Base-by-base conservation (phyloP, 2,113 vertebrate species). In the Scophthalmus maximus region DNA sequence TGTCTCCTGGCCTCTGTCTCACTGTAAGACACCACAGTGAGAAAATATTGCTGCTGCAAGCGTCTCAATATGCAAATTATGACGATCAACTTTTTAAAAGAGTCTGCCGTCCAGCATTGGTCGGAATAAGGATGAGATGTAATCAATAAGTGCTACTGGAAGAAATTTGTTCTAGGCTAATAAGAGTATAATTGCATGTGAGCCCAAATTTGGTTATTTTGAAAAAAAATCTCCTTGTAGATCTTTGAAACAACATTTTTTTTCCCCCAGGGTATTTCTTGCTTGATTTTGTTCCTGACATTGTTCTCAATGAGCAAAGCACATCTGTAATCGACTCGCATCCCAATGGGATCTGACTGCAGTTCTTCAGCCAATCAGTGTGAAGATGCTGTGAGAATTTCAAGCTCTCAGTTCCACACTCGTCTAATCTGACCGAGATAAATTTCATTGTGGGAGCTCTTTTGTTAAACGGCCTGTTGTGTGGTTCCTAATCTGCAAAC, bases 241-340 rank as follows among this genome's bases (percentile, higher is more conserved):
- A 50, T 65, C 53, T 82, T 8, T 68, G 60, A 82, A 53, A 72
- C 50, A 25, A 50, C 22, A 29, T 29, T 3, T 64, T 63, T 71
- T 3, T 52, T 26, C 14, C 40, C 3, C n/a, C 47, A 49, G 34
- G 10, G 34, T 11, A 36, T 36, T 17, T 47, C 38, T 34, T 12
- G 15, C 34, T 15, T 12, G 5, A 47, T 70, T 72, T 34, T 38
- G 38, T 50, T 51, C n/a, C 60, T n/a, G 27, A 25, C 36, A 18
- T 72, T 83, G 40, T 78, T 61, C 64, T 76, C 52, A 14, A 53
- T 11, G 3, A 62, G 5, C 27, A 44, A 44, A 68, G 51, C 65
- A 29, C 57, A 68, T 83, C 44, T 82, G 71, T 77, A 82, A 81
- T 83, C 78, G 47, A 70, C 40, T 68, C 55, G 30, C 67, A 80